These are phyloP conservation scores for Syndactyla subalaris DNA, from an alignment of 2,797 vertebrate species.

Conservation along the genomic window DNA sequence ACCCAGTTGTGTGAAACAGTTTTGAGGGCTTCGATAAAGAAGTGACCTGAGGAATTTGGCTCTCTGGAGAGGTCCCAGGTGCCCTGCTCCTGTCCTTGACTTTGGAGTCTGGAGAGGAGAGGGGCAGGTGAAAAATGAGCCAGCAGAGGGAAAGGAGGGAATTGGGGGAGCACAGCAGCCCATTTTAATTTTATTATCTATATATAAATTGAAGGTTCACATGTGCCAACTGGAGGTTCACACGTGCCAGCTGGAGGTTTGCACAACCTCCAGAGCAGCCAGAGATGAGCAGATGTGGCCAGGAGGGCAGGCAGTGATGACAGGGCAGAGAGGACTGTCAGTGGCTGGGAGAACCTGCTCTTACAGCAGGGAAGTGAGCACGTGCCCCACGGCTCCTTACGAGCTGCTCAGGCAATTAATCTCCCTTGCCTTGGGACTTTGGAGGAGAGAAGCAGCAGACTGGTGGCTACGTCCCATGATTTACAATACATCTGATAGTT, in stretches of 20 bases:
- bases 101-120: neutral
- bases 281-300: neutral
- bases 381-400: rapidly evolving
- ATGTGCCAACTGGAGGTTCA: neutral
- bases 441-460: constrained; percentile 9
- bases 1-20: neutral
- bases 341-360: neutral
- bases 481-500: constrained; percentile 48
- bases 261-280: neutral
- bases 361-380: neutral
- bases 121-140: neutral
- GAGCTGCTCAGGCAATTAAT: neutral
- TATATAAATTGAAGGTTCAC: neutral
- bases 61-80: neutral
- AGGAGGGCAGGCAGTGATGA: neutral
- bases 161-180: neutral
- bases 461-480: constrained; percentile 3
- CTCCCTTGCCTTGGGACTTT: neutral
- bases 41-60: rapidly evolving
- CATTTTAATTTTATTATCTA: neutral
- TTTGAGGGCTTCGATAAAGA: neutral
- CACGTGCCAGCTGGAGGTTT: neutral
- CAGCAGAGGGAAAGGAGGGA: neutral
- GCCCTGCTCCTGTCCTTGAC: neutral
- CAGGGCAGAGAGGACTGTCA: neutral